A percentile compares a stretch with the other conserved stretches of the same genome.
These are phyloP conservation scores for Stenchaetothrips biformis DNA, from an alignment of 2,888 invertebrate species.

Conservation along the genomic window DNA sequence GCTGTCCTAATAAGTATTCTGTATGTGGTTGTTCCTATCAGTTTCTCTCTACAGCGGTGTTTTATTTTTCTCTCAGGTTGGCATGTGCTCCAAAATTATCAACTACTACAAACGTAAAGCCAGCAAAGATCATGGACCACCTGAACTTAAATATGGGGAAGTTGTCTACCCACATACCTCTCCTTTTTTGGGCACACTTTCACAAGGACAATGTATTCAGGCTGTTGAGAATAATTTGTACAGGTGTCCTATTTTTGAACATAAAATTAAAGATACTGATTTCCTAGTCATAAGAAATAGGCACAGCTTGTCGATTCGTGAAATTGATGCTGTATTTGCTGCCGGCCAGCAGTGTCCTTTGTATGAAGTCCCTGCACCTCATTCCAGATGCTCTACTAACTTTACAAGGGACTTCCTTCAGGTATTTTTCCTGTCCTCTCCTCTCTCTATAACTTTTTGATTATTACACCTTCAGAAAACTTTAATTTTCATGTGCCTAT, in stretches of 20 bases:
- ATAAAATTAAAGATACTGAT: slow-evolving; percentile 69
- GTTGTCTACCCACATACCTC: slow-evolving; percentile 95
- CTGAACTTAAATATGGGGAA: slow-evolving; percentile 82
- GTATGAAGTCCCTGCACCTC: slow-evolving; percentile 97
- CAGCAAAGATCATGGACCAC: slow-evolving; percentile 83
- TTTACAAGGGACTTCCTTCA: slow-evolving; percentile 97
- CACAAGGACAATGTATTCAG: slow-evolving; percentile 91
- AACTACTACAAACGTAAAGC: slow-evolving; percentile 98
- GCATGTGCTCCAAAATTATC: slow-evolving; percentile 98
- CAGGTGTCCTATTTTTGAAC: slow-evolving; percentile 91
- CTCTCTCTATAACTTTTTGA: background rate
- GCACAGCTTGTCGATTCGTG: slow-evolving; percentile 83
- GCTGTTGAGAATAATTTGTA: slow-evolving; percentile 97
- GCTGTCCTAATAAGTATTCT: background rate
- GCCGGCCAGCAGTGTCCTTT: slow-evolving; percentile 96
- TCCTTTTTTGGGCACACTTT: slow-evolving; percentile 91
- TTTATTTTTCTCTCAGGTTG: slow-evolving; percentile 52
- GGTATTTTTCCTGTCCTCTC: slow-evolving; percentile 48
- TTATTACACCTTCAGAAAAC: background rate
- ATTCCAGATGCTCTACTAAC: slow-evolving; percentile 96
- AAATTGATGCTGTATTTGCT: slow-evolving; percentile 81
- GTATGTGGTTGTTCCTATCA: background rate
- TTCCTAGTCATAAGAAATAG: slow-evolving; percentile 90
- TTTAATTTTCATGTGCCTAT: slow-evolving; percentile 26
- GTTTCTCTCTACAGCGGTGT: background rate